Percentiles rank a stretch among this genome's conserved stretches.
Evolutionary conservation across 2,888 invertebrate genomes (phyloP).

Genomic region (Clanis bilineata): DNA sequence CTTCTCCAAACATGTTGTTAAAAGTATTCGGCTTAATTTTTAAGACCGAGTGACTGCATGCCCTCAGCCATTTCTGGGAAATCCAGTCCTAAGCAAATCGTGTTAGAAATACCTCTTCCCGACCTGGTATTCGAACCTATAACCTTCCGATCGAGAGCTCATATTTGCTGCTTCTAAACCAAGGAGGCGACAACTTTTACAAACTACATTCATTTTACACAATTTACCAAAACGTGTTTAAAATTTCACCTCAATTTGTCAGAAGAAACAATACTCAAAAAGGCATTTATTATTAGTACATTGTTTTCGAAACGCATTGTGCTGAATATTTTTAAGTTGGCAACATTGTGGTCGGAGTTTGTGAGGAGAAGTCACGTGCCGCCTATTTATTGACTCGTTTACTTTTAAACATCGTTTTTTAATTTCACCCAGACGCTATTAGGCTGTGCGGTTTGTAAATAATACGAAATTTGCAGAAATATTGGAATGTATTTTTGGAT

Average conservation of each 20-base stretch:
- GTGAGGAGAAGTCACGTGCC: slow-evolving; percentile 42
- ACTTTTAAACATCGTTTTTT: slow-evolving; percentile 6
- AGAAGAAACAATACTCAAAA: slow-evolving; percentile 6
- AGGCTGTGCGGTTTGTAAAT: neutral
- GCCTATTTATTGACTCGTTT: slow-evolving; percentile 43
- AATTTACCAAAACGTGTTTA: neutral
- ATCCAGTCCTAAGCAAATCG: too few relatives aligned
- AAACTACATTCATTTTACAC: neutral
- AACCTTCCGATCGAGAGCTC: too few relatives aligned
- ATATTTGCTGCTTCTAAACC: too few relatives aligned
- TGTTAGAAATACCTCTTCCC: too few relatives aligned
- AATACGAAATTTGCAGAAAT: neutral
- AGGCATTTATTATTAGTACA: slow-evolving; percentile 9
- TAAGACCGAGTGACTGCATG: too few relatives aligned
- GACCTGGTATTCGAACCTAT: neutral
- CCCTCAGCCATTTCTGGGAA: too few relatives aligned
- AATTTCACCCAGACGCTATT: slow-evolving; percentile 6
- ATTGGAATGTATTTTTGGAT: neutral
- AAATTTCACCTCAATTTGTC: slow-evolving; percentile 2
- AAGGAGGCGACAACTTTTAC: too few relatives aligned
- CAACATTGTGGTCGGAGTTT: slow-evolving; percentile 38
- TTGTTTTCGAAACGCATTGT: slow-evolving; percentile 22
- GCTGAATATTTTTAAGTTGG: slow-evolving; percentile 27
- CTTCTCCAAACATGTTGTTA: too few relatives aligned
- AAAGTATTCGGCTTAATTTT: too few relatives aligned